These are phyloP conservation scores for Trissonchulus latispiculum DNA, from an alignment of 2,888 invertebrate species.

Conservation along the genomic window DNA sequence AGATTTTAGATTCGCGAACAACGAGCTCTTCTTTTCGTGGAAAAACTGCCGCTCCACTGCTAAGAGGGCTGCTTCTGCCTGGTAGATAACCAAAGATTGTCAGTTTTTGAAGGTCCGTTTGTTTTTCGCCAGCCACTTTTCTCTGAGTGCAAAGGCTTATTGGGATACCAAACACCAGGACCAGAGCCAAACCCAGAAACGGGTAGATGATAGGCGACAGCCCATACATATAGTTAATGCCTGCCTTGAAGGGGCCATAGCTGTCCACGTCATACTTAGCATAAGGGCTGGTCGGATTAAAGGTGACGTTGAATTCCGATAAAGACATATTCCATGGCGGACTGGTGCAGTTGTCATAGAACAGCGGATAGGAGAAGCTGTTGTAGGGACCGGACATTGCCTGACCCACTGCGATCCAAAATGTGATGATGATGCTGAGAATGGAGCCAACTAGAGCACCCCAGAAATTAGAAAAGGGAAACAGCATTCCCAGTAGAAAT, in stretches of 20 bases:
- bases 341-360: neutral
- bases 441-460: conserved; percentile 30
- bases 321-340: neutral
- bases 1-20: no score
- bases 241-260: no score
- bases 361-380: conserved; percentile 25
- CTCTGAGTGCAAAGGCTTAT: no score
- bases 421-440: conserved; percentile 22
- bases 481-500: conserved; percentile 75
- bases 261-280: no score
- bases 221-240: neutral
- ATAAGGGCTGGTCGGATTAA: neutral
- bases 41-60: no score
- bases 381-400: conserved; percentile 28
- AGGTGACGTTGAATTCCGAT: neutral
- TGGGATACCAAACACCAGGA: neutral
- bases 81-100: no score
- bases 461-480: conserved; percentile 65
- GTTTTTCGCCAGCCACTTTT: no score
- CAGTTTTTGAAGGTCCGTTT: no score
- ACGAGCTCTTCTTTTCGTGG: no score
- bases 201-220: neutral
- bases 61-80: no score
- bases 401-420: conserved; percentile 25
- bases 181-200: neutral